Percentiles rank a stretch among this genome's conserved stretches.
These are phyloP conservation scores for Hyposmocoma kahamanoa DNA, from an alignment of 1,140 invertebrate genomes.

Conservation along the genomic window DNA sequence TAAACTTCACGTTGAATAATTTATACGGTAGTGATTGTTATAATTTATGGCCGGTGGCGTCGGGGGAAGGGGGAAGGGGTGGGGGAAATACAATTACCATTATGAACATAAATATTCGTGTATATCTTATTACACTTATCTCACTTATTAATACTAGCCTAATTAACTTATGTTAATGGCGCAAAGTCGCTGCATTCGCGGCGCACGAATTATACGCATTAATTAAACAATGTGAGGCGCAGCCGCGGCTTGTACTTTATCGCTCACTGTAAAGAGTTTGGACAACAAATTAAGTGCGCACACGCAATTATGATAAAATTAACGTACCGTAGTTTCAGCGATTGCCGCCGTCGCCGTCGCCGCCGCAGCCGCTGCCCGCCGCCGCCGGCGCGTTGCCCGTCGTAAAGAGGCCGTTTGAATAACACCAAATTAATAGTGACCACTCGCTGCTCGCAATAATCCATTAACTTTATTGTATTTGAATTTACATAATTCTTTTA, in stretches of 20 bases:
- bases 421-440: too few relatives aligned
- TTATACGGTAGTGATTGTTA: not conserved
- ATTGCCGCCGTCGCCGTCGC: not conserved
- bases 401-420: not conserved
- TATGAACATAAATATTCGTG: not conserved
- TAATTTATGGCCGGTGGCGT: not conserved
- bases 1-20: too few relatives aligned
- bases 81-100: not conserved
- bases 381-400: not conserved
- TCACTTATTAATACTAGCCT: not conserved
- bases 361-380: not conserved
- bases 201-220: not conserved
- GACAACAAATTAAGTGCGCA: too few relatives aligned
- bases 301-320: too few relatives aligned
- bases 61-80: not conserved
- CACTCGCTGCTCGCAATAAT: not conserved
- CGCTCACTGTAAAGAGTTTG: too few relatives aligned
- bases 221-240: too few relatives aligned
- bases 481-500: not conserved
- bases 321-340: slow-evolving; percentile 7
- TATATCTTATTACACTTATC: slow-evolving; percentile 1
- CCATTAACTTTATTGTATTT: not conserved
- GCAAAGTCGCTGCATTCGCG: not conserved
- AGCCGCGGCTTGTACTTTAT: too few relatives aligned
- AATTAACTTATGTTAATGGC: slow-evolving; percentile 1